Percentiles rank a stretch among this genome's conserved stretches.
phyloP scores from a whole-genome alignment of 2,888 invertebrate genomes.

The Caenorhabditis afra region DNA sequence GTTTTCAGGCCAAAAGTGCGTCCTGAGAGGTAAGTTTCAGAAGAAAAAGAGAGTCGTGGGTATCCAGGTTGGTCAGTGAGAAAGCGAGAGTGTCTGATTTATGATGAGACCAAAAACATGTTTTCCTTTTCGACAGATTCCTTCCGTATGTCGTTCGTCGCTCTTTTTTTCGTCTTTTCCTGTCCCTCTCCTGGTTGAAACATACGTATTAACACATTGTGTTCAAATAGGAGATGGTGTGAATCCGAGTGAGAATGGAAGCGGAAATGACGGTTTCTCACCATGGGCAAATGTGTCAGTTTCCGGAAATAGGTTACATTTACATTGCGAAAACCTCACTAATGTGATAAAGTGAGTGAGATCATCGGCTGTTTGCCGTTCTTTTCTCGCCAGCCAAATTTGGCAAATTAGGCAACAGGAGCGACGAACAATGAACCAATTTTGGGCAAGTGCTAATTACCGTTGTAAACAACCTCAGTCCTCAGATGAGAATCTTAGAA shows the following conservation, averaged over 20 bases:
- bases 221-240: too few relatives aligned
- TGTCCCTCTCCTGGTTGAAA: too few relatives aligned
- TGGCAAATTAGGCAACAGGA: constrained; percentile 1
- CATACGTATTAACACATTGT: too few relatives aligned
- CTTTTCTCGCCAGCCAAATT: neutral
- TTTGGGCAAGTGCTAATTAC: constrained; percentile 24
- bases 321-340: constrained; percentile 3
- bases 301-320: constrained; percentile 17
- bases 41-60: constrained; percentile 5
- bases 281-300: neutral
- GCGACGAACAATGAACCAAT: constrained; percentile 12
- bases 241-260: too few relatives aligned
- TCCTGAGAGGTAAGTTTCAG: constrained; percentile 20
- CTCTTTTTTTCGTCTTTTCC: too few relatives aligned
- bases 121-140: neutral
- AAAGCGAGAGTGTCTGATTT: constrained; percentile 2
- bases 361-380: constrained; percentile 12
- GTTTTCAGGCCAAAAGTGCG: constrained; percentile 47
- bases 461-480: constrained; percentile 3
- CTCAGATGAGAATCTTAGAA: too few relatives aligned
- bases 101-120: neutral
- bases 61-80: neutral
- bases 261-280: neutral
- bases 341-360: constrained; percentile 33
- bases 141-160: too few relatives aligned